A percentile compares a stretch with the other conserved stretches of the same genome.
Conservation (phyloP, 2,113 vertebrate species). For the Syngnathus scovelli region DNA sequence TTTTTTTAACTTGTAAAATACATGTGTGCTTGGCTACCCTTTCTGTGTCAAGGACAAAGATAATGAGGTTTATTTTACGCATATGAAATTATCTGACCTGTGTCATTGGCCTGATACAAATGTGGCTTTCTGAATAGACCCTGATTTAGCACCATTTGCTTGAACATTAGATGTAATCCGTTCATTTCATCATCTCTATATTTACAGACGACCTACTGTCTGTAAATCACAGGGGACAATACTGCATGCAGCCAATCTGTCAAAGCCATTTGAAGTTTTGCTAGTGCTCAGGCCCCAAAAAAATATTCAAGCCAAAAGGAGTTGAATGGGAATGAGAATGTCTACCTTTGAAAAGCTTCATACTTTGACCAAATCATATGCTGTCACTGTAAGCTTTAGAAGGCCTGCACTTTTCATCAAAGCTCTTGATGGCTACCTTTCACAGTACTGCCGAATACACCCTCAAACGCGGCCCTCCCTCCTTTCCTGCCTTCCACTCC, state of each 20-base stretch:
- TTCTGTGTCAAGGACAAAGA: conserved; percentile 16
- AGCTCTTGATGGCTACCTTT: conserved; percentile 71
- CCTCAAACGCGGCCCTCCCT: conserved; percentile 66
- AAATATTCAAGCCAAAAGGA: conserved; percentile 45
- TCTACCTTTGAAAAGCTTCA: conserved; percentile 68
- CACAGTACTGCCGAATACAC: conserved; percentile 64
- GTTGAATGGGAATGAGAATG: conserved; percentile 61
- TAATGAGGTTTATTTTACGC: conserved; percentile 27
- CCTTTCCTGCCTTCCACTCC: conserved; percentile 53
- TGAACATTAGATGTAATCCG: conserved; percentile 44
- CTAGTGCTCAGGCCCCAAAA: conserved; percentile 44
- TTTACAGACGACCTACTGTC: conserved; percentile 39
- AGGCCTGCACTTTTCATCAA: conserved; percentile 73
- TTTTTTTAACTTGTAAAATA: conserved; percentile 1
- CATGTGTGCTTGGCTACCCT: neutral
- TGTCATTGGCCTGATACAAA: conserved; percentile 28
- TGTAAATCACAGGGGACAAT: conserved; percentile 53
- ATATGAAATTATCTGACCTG: conserved; percentile 13
- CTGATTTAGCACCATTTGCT: conserved; percentile 20
- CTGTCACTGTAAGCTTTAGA: conserved; percentile 71
- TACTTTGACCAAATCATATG: conserved; percentile 74
- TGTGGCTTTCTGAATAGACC: conserved; percentile 12
- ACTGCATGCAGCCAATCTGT: conserved; percentile 57
- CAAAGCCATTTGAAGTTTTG: conserved; percentile 56
- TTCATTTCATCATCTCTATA: conserved; percentile 51